A percentile compares a stretch with the other conserved stretches of the same genome.
These are phyloP conservation scores for Agrochola lychnidis DNA, from an alignment of 2,888 invertebrate species.

Conservation along the genomic window DNA sequence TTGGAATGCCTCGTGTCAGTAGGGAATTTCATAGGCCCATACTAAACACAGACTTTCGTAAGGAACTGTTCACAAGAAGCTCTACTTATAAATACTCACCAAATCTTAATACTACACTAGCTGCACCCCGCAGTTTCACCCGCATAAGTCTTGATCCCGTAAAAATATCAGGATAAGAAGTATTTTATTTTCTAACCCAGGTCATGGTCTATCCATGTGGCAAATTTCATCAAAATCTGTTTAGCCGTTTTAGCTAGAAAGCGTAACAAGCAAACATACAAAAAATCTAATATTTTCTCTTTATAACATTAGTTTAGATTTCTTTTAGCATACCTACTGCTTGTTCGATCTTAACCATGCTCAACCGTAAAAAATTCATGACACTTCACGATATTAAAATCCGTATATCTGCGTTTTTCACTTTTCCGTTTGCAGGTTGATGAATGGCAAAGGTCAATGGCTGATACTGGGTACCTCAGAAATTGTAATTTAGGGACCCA, in stretches of 20 bases:
- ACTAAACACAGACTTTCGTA: not conserved
- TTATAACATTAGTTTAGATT: not conserved
- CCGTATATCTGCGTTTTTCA: constrained; percentile 56
- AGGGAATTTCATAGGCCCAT: no score
- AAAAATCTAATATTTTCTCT: no score
- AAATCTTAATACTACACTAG: not conserved
- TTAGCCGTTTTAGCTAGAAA: no score
- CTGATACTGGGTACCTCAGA: constrained; percentile 59
- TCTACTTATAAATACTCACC: not conserved
- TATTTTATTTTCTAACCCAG: no score
- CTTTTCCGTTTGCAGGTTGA: constrained; percentile 60
- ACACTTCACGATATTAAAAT: constrained; percentile 25
- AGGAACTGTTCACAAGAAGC: not conserved
- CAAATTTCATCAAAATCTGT: no score
- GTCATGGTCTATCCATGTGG: no score
- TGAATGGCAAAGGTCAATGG: constrained; percentile 70
- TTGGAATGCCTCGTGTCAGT: not conserved
- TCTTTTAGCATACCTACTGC: not conserved
- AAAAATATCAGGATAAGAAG: no score
- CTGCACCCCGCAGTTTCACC: no score
- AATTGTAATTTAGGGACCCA: constrained; percentile 63
- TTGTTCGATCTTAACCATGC: not conserved
- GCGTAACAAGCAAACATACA: no score
- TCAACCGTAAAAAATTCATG: not conserved
- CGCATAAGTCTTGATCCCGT: no score